Conservation (phyloP, 2,888 invertebrate genomes). For the Pollenia griseotomentosa region DNA sequence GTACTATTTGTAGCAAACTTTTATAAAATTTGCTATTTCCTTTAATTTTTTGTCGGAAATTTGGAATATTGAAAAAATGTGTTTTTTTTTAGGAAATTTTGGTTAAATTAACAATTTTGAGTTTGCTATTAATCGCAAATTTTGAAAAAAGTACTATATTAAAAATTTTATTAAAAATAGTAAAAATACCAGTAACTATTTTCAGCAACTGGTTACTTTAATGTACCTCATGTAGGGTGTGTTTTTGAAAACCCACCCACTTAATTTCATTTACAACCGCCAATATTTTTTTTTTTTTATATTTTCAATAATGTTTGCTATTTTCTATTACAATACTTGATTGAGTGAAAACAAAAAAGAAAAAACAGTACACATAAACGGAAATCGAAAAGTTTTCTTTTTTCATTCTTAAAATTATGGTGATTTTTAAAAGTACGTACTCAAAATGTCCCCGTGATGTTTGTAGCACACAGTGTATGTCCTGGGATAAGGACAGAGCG, state of each 20-base stretch:
- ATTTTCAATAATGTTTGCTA: conserved; percentile 51
- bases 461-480: neutral
- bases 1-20: too few species aligned
- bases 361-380: conserved; percentile 46
- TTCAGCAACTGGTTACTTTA: too few species aligned
- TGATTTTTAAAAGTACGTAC: conserved; percentile 62
- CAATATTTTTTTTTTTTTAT: conserved; percentile 53
- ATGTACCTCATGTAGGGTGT: conserved; percentile 3
- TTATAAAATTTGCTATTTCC: too few species aligned
- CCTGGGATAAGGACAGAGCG: neutral
- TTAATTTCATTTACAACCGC: conserved; percentile 56
- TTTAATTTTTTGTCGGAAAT: too few species aligned
- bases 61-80: too few species aligned
- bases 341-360: conserved; percentile 32
- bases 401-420: conserved; percentile 12
- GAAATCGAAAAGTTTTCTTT: conserved; percentile 67
- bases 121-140: too few species aligned
- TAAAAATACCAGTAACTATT: too few species aligned
- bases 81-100: too few species aligned
- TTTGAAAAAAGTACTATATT: too few species aligned
- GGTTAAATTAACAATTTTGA: too few species aligned
- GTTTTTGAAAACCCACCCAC: conserved; percentile 58
- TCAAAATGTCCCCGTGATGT: conserved; percentile 40
- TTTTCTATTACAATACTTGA: conserved; percentile 59
- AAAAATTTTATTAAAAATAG: too few species aligned